Base-by-base conservation (phyloP, 2,797 vertebrate species). In the Cirrhinus mrigala region DNA sequence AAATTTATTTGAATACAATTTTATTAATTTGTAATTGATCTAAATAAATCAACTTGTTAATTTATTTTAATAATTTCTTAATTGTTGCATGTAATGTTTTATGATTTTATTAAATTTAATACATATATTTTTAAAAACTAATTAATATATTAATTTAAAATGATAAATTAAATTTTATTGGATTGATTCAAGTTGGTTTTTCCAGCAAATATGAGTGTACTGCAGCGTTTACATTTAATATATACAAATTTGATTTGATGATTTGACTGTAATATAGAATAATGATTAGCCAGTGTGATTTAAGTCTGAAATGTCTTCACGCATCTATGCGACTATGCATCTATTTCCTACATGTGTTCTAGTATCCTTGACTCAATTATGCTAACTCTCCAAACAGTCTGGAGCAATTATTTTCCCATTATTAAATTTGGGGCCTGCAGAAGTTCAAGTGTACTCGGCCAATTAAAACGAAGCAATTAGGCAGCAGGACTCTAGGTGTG, bases 361-460 rank as follows among this genome's bases (percentile, higher is more conserved):
- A 29, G 78, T 29, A 33, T 81, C 83, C 88, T 86, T 85, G 89
- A 92, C 86, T 92, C 87, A 87, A 80, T 91, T 77, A 70, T 48
- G 58, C 69, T 82, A 87, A 87, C 91, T 89, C 80, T 88, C 89
- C 68, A 91, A 90, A 90, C 84, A 87, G 88, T 90, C 86, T 44
- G 85, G 89, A 83, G 52, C 89, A 87, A 60, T 81, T 84, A 82
- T 64, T 75, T 74, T 69, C 33, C 20, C 1, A 84, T 92, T 88
- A 91, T 93, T 91, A 91, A 86, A 86, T 91, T 89, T 90, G 74
- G 1, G 56, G 85, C 90, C 85, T 40, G 87, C 88, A 88, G 71
- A 83, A 88, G 88, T 84, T 89, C 83, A 81, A 89, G 87, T 87
- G 87, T 86, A 33, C 85, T 86, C 81, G 86, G 75, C 79, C 82